Percentiles rank a stretch among this genome's conserved stretches.
phyloP scores from a whole-genome alignment of 2,113 vertebrate genomes.

The Canis aureus region DNA sequence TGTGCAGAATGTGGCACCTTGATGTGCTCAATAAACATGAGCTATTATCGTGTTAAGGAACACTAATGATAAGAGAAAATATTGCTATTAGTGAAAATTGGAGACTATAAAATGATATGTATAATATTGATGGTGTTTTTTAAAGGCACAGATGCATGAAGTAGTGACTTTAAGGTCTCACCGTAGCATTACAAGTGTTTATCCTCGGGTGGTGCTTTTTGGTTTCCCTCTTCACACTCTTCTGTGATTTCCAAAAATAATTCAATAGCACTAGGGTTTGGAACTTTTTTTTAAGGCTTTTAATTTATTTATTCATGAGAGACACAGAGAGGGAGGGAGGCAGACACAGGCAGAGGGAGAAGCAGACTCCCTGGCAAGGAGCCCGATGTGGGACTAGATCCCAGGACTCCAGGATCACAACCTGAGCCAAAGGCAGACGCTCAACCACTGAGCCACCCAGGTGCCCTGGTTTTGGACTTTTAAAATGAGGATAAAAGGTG shows the following conservation, averaged over 20 bases:
- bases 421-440: too few species aligned
- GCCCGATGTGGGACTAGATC: too few species aligned
- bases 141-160: rapidly evolving
- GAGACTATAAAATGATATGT: not conserved
- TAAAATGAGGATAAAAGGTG: too few species aligned
- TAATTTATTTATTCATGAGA: too few species aligned
- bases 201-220: not conserved
- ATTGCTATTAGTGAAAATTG: not conserved
- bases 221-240: not conserved
- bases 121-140: not conserved
- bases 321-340: too few species aligned
- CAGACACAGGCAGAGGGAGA: too few species aligned
- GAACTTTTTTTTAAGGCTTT: not conserved
- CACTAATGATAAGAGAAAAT: not conserved
- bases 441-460: too few species aligned
- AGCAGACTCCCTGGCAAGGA: too few species aligned
- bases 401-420: too few species aligned
- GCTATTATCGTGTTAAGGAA: not conserved
- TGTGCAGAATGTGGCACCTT: not conserved
- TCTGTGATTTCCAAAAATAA: not conserved
- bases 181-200: not conserved
- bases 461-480: too few species aligned
- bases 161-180: not conserved
- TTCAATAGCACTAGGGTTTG: not conserved
- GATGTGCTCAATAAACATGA: not conserved